Evolutionary conservation across 2,113 vertebrate species (phyloP), one percentile per base, ranked within the genome.

Genomic region (Chloroceryle aenea): DNA sequence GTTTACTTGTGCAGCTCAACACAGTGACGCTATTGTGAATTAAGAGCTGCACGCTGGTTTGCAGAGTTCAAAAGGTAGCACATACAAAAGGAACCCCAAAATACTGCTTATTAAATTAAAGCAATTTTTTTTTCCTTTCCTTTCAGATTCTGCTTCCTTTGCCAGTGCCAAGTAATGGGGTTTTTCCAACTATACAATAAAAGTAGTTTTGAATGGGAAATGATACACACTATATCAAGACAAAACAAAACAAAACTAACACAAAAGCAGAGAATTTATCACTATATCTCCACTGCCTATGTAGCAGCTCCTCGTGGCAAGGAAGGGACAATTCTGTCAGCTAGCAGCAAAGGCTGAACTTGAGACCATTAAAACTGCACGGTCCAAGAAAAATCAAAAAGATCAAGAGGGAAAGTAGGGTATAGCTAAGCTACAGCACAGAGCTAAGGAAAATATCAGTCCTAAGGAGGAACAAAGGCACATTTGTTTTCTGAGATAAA

Each of bases 11-110:
- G 90, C 80, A 45, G 87, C 87, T 85, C 48, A 90, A 8, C 74
- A 42, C 50, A 18, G 90, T 90, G 96, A 96, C 93, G 86, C 48
- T 58, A 1, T 19, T 73, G 84, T 62, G 92, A 79, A 58, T 55
- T 32, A 66, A 66, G 83, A 78, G 56, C 92, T 73, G 83, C 92
- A 75, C 45, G 90, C 66, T 75, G 95, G 14, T 56, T 26, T 34
- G 11, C 69, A 81, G 88, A 96, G 95, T 96, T 97, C 96, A 96
- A 96, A 96, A 96, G 95, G 92, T 29, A 92, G 92, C 90, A 76
- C 1, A 3, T 84, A 96, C 92, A 96, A 96, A 95, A 94, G 93
- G 84, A 96, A 50, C 86, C 88, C 86, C 91, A 69, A 93, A 97
- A 94, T 75, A 56, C 69, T 90, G 86, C 86, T 93, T 92, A 92